Evolutionary conservation across 2,888 invertebrate species (phyloP).

Genomic region (Drosophila greeni): DNA sequence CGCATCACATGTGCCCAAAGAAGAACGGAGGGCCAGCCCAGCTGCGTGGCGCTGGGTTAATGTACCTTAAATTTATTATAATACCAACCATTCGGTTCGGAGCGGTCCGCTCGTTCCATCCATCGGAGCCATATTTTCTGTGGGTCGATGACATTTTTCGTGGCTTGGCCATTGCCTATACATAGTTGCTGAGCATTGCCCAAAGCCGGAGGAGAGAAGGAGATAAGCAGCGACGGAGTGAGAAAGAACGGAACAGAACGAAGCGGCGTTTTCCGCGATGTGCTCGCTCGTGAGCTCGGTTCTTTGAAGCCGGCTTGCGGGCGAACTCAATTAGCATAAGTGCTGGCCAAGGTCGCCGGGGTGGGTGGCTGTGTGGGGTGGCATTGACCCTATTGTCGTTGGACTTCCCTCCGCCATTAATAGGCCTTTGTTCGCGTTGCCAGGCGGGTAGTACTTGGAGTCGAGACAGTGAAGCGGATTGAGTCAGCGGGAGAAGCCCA

Average conservation of each 20-base stretch:
- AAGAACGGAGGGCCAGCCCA: conserved; percentile 19
- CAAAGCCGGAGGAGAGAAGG: conserved; percentile 27
- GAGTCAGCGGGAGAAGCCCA: conserved; percentile 1
- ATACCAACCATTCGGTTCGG: conserved; percentile 46
- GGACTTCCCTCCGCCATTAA: conserved; percentile 13
- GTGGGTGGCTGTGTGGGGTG: conserved; percentile 28
- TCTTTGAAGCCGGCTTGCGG: conserved; percentile 22
- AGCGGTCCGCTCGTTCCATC: conserved; percentile 18
- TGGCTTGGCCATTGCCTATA: conserved; percentile 44
- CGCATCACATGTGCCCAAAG: conserved; percentile 16
- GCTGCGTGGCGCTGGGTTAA: conserved; percentile 57
- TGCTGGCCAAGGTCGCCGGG: conserved; percentile 33
- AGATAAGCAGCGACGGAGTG: conserved; percentile 9
- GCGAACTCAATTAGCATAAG: conserved; percentile 30
- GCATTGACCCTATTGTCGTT: conserved; percentile 32
- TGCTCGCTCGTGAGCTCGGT: conserved; percentile 5
- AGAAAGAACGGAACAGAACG: conserved; percentile 1
- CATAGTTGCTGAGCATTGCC: conserved; percentile 39
- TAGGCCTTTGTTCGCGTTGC: conserved; percentile 28
- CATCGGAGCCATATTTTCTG: conserved; percentile 16
- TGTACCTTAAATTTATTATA: conserved; percentile 73
- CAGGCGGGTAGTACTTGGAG: conserved; percentile 1
- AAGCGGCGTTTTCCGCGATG: not conserved
- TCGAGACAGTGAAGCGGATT: not conserved
- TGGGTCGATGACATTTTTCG: conserved; percentile 73